Base-by-base conservation (phyloP, 2,797 vertebrate species). In the Acipenser oxyrinchus region DNA sequence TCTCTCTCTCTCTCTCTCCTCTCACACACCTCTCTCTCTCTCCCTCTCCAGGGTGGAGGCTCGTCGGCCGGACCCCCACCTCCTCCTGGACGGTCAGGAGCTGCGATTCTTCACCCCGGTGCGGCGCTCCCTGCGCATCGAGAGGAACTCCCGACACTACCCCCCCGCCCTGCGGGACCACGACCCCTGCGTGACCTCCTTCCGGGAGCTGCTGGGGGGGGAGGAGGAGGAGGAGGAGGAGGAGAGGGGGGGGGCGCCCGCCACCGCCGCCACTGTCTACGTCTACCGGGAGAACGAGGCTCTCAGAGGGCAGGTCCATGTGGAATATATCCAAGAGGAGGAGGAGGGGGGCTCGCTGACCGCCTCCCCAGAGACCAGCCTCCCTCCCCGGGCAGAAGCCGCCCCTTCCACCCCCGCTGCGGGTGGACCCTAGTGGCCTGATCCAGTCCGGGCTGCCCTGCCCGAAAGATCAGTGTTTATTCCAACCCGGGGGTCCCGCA, bases 91-190 rank as follows among this genome's bases (percentile, higher is more conserved):
- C 0, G 77, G 86, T 2, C 89, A 75, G 0, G 85, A 89, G 69
- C 37, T 93, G 62, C 93, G 90, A 50, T 87, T 95, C 52, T 72
- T 97, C 72, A 97, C 95, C 0, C 95, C 95, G 0, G 93, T 98
- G 1, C 79, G 93, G 2, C 93, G 94, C 0, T 97, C 95, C 0
- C 68, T 86, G 12, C 82, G 94, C 11, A 93, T 96, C 0, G 87
- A 92, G 72, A 74, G 53, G 0, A 77, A 70, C 0, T 71, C 72
- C 0, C 68, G 74, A 1, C 23, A 0, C 48, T 94, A 94, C 77
- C 93, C 94, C 0, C 60, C 70, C 1, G 82, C 87, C 70, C 84
- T 98, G 8, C 90, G 82, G 77, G 93, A 95, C 23, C 94, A 93
- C 0, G 90, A 94, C 18, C 71, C 83, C 0, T 92, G 95, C 0